These are phyloP conservation scores for Urocolius indicus DNA, from an alignment of 2,113 vertebrate genomes.

Conservation along the genomic window DNA sequence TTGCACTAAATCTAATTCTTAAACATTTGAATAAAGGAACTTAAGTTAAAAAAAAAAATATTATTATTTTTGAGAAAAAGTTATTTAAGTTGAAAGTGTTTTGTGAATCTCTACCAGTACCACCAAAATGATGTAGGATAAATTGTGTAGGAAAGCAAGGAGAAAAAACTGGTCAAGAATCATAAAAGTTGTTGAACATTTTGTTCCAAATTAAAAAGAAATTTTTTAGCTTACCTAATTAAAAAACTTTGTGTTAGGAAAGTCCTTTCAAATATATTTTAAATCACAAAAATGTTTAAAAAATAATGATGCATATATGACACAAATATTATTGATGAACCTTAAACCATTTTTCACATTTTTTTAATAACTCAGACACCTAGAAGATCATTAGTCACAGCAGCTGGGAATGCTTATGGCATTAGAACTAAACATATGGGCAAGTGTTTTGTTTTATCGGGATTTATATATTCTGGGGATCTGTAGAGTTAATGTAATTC, in stretches of 20 bases:
- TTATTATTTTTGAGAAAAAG: neutral
- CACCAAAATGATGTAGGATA: neutral
- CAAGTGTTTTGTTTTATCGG: conserved; percentile 7
- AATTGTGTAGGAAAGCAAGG: neutral
- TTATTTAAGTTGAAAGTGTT: neutral
- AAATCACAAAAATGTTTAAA: neutral
- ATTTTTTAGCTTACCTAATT: neutral
- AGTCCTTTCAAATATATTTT: neutral
- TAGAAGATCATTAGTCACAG: conserved; percentile 30
- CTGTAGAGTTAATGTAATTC: neutral
- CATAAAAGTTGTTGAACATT: neutral
- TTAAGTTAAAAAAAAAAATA: neutral
- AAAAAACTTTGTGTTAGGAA: neutral
- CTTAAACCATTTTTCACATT: neutral
- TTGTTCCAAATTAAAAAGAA: neutral
- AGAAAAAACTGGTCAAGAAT: neutral
- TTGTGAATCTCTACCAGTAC: neutral
- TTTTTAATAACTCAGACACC: neutral
- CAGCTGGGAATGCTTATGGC: conserved; percentile 36
- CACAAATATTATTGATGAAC: neutral
- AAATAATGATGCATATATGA: neutral
- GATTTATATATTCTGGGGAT: conserved; percentile 9
- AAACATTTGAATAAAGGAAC: neutral
- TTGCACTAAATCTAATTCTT: neutral
- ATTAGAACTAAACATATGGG: conserved; percentile 47